A percentile compares a stretch with the other conserved stretches of the same genome.
Evolutionary conservation across 2,888 invertebrate species (phyloP).

Genomic region (Nephrotoma appendiculata): DNA sequence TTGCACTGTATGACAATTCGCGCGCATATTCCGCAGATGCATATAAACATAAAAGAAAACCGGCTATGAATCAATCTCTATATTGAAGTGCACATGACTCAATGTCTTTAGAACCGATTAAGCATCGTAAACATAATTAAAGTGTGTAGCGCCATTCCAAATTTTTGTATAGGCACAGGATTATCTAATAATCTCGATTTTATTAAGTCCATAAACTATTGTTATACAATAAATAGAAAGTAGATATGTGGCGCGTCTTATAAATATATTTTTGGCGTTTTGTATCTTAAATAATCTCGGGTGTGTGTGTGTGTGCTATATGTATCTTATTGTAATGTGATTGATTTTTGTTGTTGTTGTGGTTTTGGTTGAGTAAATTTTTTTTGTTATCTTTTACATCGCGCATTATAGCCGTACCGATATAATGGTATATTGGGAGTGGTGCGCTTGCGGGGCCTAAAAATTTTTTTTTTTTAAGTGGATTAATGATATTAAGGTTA

Average conservation of each 20-base stretch:
- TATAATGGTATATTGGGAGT: background rate
- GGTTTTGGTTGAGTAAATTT: background rate
- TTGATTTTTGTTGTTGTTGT: background rate
- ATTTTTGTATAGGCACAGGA: background rate
- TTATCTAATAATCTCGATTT: background rate
- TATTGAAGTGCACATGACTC: background rate
- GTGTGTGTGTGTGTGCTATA: background rate
- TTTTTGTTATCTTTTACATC: background rate
- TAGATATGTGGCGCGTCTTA: background rate
- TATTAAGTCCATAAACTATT: background rate
- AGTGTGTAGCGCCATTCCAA: background rate
- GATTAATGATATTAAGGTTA: background rate
- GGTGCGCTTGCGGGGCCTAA: background rate
- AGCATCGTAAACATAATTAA: background rate
- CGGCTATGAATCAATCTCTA: background rate
- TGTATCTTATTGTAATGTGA: background rate
- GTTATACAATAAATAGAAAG: background rate
- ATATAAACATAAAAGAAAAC: background rate
- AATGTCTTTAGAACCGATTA: background rate
- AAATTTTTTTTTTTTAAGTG: background rate
- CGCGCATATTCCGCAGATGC: background rate
- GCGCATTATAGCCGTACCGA: background rate
- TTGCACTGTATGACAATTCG: background rate
- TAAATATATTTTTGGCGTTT: background rate
- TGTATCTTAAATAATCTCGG: background rate